Evolutionary conservation across 1,140 invertebrate species (phyloP), one percentile per base, ranked within the genome.

Genomic region (Atta texana): DNA sequence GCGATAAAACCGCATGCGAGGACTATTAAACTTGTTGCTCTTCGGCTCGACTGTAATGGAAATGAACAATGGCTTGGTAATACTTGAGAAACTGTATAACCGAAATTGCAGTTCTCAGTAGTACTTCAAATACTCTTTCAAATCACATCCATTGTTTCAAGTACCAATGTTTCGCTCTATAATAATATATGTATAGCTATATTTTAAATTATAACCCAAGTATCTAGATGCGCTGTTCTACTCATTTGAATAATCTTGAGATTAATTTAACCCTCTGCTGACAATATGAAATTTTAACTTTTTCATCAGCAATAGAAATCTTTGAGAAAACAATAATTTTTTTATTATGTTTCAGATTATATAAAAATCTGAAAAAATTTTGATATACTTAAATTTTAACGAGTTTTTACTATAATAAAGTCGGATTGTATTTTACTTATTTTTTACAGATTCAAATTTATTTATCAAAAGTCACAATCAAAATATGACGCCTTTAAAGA

Each of bases 1-100:
- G 18, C 80, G 80, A 84, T 84, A 84, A 84, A 84, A 84, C 80
- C 69, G 55, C 80, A 84, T 84, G 80, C 80, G 80, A 84, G 80
- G 55, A 84, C 69, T 84, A 84, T 84, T 75, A 84, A 84, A 84
- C 80, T 84, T 84, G 80, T 84, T 84, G 80, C 80, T 82, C 68
- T 74, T 82, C 68, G 80, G 39, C 68, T 63, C 34, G 51, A 16
- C 53, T 14, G 55, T 51, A 84, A 82, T 82, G 80, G 68, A 82
- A 82, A 82, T 84, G 69, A 84, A 84, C 69, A 84, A 75, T 82
- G 80, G 77, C 55, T 82, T 49, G 14, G 78, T 72, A 72, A 74
- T 82, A 82, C 68, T 74, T 84, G 55, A 82, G 68, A 61, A 69
- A 75, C 39, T 61, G 69, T n/a, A 31, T 21, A 34, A 16, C n/a